Evolutionary conservation across 2,113 vertebrate genomes (phyloP), one percentile per base, ranked within the genome.

Genomic region (Corythornis cristatus): DNA sequence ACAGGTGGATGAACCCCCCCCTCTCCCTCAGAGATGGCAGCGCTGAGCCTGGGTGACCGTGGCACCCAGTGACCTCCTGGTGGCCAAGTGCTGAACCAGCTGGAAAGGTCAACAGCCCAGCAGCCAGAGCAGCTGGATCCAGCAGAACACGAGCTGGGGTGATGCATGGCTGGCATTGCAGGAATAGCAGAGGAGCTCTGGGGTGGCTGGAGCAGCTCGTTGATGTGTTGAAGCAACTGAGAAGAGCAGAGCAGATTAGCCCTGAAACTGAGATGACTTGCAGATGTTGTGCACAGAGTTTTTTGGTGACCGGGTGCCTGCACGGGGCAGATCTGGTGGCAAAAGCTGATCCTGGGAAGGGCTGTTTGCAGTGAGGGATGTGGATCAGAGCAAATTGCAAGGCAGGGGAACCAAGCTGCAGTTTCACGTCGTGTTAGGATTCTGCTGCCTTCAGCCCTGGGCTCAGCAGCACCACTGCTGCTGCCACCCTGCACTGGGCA

Each of bases 101-200:
- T 83, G 42, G 64, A 93, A 89, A 93, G 85, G 87, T 95, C 93
- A 93, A 76, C 16, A 78, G 79, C 60, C 6, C 78, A 91, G 86
- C 91, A 93, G 64, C 48, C 71, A 51, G 75, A 96, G 93, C 96
- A 96, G 91, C 95, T 96, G 93, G 95, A 95, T 89, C 76, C 89
- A 71, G 86, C 29, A 93, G 75, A 86, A 93, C 80, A 64, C 4
- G n/a, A 93, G 72, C 64, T 51, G 78, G 71, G 82, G 88, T 33
- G 65, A 83, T 80, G 58, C 82, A 91, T 53, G 80, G 82, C 18
- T 71, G 57, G 68, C 84, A 93, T 91, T 93, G 80, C 64, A 83
- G 87, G 74, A 91, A 68, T 81, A 95, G 71, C 94, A 95, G 72
- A 67, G 86, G 85, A 66, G 70, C 11, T 42, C 48, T 3, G 53